A percentile compares a stretch with the other conserved stretches of the same genome.
These are phyloP conservation scores for Nezara viridula DNA, from an alignment of 2,888 invertebrate species.

Conservation along the genomic window DNA sequence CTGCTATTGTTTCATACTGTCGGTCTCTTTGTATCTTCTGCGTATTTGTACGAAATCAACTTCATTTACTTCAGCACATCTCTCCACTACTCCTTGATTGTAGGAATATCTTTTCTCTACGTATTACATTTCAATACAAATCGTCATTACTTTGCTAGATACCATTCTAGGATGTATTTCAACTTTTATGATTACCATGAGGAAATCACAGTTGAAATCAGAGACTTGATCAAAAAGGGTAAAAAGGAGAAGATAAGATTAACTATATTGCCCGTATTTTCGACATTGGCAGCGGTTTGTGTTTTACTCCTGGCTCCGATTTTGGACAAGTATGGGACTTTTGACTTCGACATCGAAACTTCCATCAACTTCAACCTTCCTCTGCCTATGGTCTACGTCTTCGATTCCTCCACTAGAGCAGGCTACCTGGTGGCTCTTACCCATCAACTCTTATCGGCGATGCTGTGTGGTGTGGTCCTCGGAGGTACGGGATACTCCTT, in stretches of 20 bases:
- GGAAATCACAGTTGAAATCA: not conserved
- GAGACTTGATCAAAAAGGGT: not conserved
- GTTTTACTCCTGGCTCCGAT: constrained; percentile 3
- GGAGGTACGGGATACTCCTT: not conserved
- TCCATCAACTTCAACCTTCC: constrained; percentile 12
- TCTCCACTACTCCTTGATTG: not conserved
- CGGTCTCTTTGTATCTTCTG: not conserved
- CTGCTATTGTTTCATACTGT: not conserved
- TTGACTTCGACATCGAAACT: not conserved
- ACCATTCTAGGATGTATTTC: not conserved
- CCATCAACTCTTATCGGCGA: constrained; percentile 16
- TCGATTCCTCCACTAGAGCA: not conserved
- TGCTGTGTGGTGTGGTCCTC: not conserved
- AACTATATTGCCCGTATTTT: not conserved
- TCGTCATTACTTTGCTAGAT: not conserved
- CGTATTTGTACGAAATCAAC: not conserved
- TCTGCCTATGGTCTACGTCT: not conserved
- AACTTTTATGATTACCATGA: constrained; percentile 40
- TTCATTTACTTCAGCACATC: not conserved
- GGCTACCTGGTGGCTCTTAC: not conserved
- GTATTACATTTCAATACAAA: not conserved
- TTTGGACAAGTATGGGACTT: constrained; percentile 9
- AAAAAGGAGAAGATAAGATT: constrained; percentile 17
- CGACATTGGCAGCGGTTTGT: not conserved
- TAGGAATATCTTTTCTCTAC: not conserved